Evolutionary conservation across 2,888 invertebrate genomes (phyloP), one percentile per base, ranked within the genome.

Genomic region (Hylaea fasciaria): DNA sequence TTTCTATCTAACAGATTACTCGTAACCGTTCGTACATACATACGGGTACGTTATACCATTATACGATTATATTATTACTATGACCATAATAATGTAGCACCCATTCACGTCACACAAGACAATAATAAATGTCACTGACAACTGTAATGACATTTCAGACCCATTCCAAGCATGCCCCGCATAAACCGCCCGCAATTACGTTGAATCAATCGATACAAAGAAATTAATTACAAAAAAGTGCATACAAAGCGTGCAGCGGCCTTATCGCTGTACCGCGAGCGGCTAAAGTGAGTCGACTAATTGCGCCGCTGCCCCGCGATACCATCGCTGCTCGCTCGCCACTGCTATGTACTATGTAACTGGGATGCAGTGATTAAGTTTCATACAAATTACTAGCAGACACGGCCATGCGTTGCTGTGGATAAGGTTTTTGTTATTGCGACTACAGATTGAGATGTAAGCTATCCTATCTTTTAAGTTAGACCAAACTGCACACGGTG

Each of bases 251-350:
- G 79, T 82, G 81, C 81, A 80, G 74, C 68, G 73, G 73, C 76
- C 79, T 83, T 84, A 86, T 85, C 83, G 83, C 82, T 78, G 80
- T 77, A 76, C 77, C 76, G 76, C 76, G 77, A 81, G 77, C 80
- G 77, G 80, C 81, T 86, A 84, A 84, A 89, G 87, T 81, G 88
- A 87, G 86, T 86, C 87, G 84, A 82, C 85, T 91, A 90, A 90
- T 91, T 89, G 86, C 82, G 71, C 74, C 69, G 71, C 69, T 70
- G 76, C 45, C 68, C 74, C 32, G 72, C 81, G 90, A 91, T 91
- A 88, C 54, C 68, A 90, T 90, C 91, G 54, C 62, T 14, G n/a
- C 43, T 49, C 51, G 45, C 54, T 54, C 39, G 43, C 60, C 51
- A 54, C 43, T 50, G 45, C 17, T 43, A n/a, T n/a, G n/a, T n/a